Evolutionary conservation across 92 coral and sea anemone species (phyloP).

Genomic region (Blastomussa wellsi): DNA sequence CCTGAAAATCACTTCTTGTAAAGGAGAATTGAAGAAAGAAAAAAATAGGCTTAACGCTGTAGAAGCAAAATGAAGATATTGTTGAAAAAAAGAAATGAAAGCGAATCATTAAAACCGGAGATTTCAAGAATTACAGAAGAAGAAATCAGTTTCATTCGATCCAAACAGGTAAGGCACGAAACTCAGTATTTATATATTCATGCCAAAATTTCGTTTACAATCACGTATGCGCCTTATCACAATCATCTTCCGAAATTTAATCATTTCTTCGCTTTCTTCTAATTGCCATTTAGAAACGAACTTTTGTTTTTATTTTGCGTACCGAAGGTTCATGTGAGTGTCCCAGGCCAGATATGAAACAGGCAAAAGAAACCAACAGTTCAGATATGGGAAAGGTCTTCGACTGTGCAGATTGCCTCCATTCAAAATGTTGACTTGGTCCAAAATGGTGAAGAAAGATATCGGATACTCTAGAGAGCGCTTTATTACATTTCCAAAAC

Average conservation of each 20-base stretch:
- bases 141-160: neutral
- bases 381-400: too few species aligned
- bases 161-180: conserved; percentile 1
- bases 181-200: neutral
- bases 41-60: neutral
- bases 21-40: neutral
- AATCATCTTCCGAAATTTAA: neutral
- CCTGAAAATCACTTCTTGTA: conserved; percentile 15
- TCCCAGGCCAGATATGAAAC: too few species aligned
- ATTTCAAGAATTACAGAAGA: conserved; percentile 12
- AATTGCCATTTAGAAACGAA: neutral
- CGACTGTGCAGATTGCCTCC: too few species aligned
- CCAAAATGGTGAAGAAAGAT: too few species aligned
- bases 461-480: too few species aligned
- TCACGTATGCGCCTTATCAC: neutral
- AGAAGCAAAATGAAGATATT: conserved; percentile 15
- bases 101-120: neutral
- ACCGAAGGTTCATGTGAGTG: too few species aligned
- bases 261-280: neutral
- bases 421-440: too few species aligned
- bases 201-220: neutral
- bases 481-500: too few species aligned
- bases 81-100: neutral
- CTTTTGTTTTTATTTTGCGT: too few species aligned
- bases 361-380: too few species aligned